Evolutionary conservation across 2,888 invertebrate genomes (phyloP).

Genomic region (Apamea epomidion): DNA sequence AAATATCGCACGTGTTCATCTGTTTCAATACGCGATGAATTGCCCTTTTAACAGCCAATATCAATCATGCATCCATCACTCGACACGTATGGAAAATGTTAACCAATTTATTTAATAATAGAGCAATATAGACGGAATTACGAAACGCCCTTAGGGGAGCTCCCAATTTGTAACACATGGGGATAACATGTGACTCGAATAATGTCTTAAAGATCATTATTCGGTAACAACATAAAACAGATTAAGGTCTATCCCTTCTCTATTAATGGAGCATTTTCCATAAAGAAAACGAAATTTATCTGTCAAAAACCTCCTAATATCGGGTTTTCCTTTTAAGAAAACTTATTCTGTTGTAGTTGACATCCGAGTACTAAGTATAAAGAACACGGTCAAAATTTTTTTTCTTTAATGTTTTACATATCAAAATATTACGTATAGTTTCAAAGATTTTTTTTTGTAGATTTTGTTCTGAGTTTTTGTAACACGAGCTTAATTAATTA

Average conservation of each 20-base stretch:
- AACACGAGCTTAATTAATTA: background rate
- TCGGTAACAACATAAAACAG: background rate
- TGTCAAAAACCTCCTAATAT: background rate
- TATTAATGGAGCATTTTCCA: slow-evolving; percentile 13
- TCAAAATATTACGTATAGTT: background rate
- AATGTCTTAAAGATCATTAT: slow-evolving; percentile 30
- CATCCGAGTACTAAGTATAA: background rate
- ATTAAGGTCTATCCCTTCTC: background rate
- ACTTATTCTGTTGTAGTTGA: background rate
- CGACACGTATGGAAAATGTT: slow-evolving; percentile 18
- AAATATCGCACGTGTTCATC: background rate
- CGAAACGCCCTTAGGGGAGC: slow-evolving; percentile 19
- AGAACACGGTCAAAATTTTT: background rate
- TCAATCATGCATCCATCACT: slow-evolving; percentile 34
- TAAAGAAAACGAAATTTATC: background rate
- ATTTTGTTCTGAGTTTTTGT: background rate
- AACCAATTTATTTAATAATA: slow-evolving; percentile 46
- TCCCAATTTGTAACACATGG: slow-evolving; percentile 35
- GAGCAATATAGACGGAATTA: slow-evolving; percentile 34
- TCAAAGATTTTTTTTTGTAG: too few species aligned
- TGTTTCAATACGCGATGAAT: slow-evolving; percentile 1
- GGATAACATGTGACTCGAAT: slow-evolving; percentile 24
- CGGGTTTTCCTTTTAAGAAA: background rate
- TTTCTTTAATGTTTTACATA: background rate
- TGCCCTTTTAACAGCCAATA: slow-evolving; percentile 17